A percentile compares a stretch with the other conserved stretches of the same genome.
Evolutionary conservation across 1,140 invertebrate species (phyloP).

Genomic region (Drosophila mayri): DNA sequence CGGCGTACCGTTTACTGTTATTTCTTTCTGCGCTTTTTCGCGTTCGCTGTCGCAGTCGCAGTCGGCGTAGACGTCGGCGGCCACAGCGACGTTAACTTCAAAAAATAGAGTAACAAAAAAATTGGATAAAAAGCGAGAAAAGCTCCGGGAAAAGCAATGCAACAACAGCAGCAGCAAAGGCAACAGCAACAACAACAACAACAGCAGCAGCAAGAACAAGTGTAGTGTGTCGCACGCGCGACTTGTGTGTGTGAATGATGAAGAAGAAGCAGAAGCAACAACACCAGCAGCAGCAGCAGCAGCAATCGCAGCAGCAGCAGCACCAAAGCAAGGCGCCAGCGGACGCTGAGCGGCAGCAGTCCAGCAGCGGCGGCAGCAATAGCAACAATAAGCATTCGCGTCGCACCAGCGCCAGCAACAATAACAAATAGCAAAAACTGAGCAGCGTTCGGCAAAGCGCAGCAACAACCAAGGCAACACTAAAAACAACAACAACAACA

Average conservation of each 20-base stretch:
- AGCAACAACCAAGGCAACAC: slow-evolving; percentile 42
- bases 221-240: slow-evolving; percentile 66
- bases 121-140: not conserved
- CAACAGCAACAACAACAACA: slow-evolving; percentile 19
- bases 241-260: slow-evolving; percentile 72
- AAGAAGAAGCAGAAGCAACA: slow-evolving; percentile 79
- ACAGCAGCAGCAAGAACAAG: slow-evolving; percentile 48
- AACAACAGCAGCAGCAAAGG: slow-evolving; percentile 32
- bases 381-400: slow-evolving; percentile 63
- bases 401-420: slow-evolving; percentile 71
- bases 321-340: slow-evolving; percentile 52
- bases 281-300: slow-evolving; percentile 59
- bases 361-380: slow-evolving; percentile 39
- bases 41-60: slow-evolving; percentile 29
- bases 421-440: slow-evolving; percentile 80
- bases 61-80: slow-evolving; percentile 11
- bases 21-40: slow-evolving; percentile 32
- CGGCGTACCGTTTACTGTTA: slow-evolving; percentile 19
- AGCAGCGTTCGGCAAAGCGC: slow-evolving; percentile 79
- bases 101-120: slow-evolving; percentile 4
- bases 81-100: not conserved
- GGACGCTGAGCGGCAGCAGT: slow-evolving; percentile 55
- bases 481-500: slow-evolving; percentile 26
- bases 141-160: slow-evolving; percentile 41
- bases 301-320: slow-evolving; percentile 43